These are phyloP conservation scores for Trichomalopsis sarcophagae DNA, from an alignment of 1,140 invertebrate genomes.

Conservation along the genomic window DNA sequence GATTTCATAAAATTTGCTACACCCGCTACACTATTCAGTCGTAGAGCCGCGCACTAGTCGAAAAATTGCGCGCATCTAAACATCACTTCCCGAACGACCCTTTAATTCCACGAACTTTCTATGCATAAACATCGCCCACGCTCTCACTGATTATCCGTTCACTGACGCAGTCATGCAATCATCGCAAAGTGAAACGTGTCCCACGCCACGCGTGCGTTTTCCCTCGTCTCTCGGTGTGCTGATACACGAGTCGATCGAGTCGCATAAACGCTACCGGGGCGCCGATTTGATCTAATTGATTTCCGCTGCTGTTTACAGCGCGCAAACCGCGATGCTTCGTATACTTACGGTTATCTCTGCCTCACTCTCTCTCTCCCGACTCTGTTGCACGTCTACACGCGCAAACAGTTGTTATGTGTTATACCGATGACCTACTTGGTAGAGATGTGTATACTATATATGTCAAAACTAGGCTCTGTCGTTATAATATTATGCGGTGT, in stretches of 20 bases:
- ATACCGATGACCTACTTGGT: not conserved
- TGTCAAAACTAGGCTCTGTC: not conserved
- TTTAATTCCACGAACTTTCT: not conserved
- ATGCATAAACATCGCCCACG: not conserved
- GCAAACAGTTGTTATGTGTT: not conserved
- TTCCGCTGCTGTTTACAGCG: not conserved
- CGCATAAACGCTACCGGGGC: not conserved
- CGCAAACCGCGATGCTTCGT: not conserved
- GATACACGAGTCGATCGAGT: not conserved
- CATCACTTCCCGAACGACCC: no score
- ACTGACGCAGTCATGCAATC: not conserved
- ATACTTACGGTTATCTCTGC: not conserved
- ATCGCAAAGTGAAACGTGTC: not conserved
- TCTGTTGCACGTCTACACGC: not conserved
- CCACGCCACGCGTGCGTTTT: not conserved
- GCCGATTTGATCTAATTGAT: constrained; percentile 2
- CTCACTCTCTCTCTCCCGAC: not conserved
- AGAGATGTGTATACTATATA: no score
- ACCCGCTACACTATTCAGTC: no score
- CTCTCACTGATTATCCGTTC: no score
- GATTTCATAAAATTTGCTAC: no score
- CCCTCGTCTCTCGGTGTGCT: not conserved
- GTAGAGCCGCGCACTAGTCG: no score
- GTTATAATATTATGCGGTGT: not conserved
- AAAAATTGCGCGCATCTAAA: no score